phyloP scores from a whole-genome alignment of 2,113 vertebrate species.

The Tupaia chinensis region DNA sequence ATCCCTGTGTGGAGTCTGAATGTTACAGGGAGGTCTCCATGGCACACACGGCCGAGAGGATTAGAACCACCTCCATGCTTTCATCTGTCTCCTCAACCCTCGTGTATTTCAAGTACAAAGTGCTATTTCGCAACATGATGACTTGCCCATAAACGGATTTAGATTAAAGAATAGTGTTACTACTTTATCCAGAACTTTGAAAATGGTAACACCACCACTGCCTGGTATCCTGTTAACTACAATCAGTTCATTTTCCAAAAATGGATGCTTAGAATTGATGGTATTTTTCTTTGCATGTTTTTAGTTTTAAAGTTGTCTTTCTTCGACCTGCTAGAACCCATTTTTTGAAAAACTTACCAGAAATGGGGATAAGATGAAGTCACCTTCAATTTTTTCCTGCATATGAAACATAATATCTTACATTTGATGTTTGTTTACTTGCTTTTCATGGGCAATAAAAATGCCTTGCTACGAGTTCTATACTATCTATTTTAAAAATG shows the following conservation, averaged over 20 bases:
- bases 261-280: not conserved
- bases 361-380: not conserved
- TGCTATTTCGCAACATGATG: not conserved
- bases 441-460: slow-evolving; percentile 49
- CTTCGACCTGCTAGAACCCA: not conserved
- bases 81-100: not conserved
- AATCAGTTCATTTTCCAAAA: slow-evolving; percentile 8
- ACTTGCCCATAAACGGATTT: not conserved
- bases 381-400: not conserved
- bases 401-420: not conserved
- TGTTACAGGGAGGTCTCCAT: slow-evolving; percentile 17
- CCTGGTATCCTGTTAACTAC: not conserved
- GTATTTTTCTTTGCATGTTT: slow-evolving; percentile 18
- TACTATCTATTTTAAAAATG: not conserved
- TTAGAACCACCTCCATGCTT: not conserved
- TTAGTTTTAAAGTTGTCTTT: not conserved
- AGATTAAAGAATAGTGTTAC: not conserved
- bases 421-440: not conserved
- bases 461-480: not conserved
- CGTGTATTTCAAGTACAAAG: not conserved
- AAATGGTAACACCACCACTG: not conserved
- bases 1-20: slow-evolving; percentile 59
- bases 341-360: slow-evolving; percentile 13
- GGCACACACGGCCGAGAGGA: not conserved
- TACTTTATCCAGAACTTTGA: not conserved